Evolutionary conservation across 92 coral and sea anemone genomes (phyloP).

Genomic region (Zoanthus solanderi): DNA sequence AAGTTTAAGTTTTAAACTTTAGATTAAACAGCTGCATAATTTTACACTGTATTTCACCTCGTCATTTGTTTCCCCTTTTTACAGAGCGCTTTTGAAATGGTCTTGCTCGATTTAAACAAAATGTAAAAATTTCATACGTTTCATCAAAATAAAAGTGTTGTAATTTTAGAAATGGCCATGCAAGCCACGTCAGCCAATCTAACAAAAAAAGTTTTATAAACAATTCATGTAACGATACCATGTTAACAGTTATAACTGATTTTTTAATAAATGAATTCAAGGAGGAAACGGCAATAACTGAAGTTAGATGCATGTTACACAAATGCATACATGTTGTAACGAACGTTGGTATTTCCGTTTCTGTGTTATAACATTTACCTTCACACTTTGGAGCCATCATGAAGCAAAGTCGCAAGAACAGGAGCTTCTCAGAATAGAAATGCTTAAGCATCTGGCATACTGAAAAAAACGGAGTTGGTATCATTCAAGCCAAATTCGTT

Average conservation of each 20-base stretch:
- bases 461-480: conserved; percentile 26
- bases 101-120: background rate
- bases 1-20: background rate
- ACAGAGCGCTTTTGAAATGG: background rate
- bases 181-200: background rate
- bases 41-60: no score
- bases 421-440: conserved; percentile 58
- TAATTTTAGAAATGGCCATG: background rate
- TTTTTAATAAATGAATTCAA: background rate
- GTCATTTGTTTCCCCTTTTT: background rate
- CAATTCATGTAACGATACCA: background rate
- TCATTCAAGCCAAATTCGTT: background rate
- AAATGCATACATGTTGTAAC: background rate
- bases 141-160: background rate
- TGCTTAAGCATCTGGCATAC: conserved; percentile 64
- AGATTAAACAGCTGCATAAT: background rate
- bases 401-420: conserved; percentile 62
- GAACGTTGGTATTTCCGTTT: background rate
- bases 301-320: background rate
- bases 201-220: background rate
- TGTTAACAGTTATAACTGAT: background rate
- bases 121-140: background rate
- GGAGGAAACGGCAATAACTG: conserved; percentile 6
- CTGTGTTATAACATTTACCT: background rate
- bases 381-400: conserved; percentile 49